phyloP scores from a whole-genome alignment of 2,113 vertebrate genomes.

The Chlorodrepanis virens region DNA sequence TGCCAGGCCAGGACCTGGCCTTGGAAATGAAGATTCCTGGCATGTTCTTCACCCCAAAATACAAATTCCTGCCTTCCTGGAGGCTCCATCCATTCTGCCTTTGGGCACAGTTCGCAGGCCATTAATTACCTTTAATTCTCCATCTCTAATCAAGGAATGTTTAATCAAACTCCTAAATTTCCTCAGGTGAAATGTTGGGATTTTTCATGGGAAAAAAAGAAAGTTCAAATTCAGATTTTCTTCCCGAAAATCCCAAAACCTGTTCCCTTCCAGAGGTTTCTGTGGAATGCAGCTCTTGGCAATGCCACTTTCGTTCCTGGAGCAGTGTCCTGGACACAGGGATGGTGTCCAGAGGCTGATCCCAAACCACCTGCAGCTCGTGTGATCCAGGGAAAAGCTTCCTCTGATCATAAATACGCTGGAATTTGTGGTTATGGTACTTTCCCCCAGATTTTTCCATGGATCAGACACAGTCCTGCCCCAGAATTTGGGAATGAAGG shows the following conservation, averaged over 20 bases:
- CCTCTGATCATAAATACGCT: neutral
- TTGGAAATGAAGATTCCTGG: neutral
- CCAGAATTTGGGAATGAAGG: neutral
- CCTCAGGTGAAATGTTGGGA: neutral
- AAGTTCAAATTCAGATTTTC: neutral
- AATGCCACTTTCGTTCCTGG: neutral
- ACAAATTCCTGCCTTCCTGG: neutral
- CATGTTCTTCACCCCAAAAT: neutral
- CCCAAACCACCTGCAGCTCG: neutral
- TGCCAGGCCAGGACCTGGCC: neutral
- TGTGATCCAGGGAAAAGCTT: neutral
- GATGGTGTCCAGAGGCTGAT: neutral
- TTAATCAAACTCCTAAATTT: neutral
- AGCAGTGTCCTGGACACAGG: neutral
- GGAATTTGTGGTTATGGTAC: rapidly evolving
- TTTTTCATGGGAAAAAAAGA: neutral
- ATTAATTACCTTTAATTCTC: neutral
- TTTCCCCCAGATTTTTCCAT: neutral
- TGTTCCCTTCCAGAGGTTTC: neutral
- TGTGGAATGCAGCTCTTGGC: slow-evolving; percentile 20
- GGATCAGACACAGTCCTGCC: neutral
- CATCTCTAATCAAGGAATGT: neutral
- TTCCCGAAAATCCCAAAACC: neutral
- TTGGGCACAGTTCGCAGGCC: neutral
- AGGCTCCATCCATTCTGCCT: neutral